Percentiles rank a stretch among this genome's conserved stretches.
phyloP scores from a whole-genome alignment of 2,797 vertebrate species.

The Neosilurus hyrtlii region DNA sequence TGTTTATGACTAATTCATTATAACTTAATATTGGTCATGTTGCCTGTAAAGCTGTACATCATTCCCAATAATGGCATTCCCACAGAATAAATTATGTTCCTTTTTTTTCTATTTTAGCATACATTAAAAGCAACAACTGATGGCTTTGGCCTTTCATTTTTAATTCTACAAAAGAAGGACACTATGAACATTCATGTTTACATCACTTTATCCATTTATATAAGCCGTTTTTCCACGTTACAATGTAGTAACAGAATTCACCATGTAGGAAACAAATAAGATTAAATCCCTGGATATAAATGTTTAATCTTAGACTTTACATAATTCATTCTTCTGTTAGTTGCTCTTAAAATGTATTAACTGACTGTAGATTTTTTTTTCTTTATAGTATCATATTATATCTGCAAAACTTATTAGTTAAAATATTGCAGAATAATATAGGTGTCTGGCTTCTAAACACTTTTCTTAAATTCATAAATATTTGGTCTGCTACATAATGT shows the following conservation, averaged over 20 bases:
- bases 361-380: not conserved
- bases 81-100: slow-evolving; percentile 44
- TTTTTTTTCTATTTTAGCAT: slow-evolving; percentile 33
- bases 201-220: not conserved
- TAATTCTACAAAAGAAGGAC: not conserved
- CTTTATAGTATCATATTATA: not conserved
- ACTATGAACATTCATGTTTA: not conserved
- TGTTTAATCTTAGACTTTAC: not conserved
- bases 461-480: not conserved
- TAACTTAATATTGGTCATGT: slow-evolving; percentile 55
- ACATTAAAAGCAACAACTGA: slow-evolving; percentile 38
- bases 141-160: not conserved
- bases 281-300: not conserved
- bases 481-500: slow-evolving; percentile 5
- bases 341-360: not conserved
- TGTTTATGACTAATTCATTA: slow-evolving; percentile 54
- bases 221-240: not conserved
- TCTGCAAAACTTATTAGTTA: not conserved
- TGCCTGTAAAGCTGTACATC: slow-evolving; percentile 55
- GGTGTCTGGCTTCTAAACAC: not conserved
- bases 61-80: slow-evolving; percentile 53
- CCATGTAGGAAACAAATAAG: not conserved
- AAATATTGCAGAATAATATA: not conserved
- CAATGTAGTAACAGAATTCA: not conserved
- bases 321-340: not conserved